phyloP scores from a whole-genome alignment of 2,888 invertebrate genomes.

The Sylvicola fuscatus region DNA sequence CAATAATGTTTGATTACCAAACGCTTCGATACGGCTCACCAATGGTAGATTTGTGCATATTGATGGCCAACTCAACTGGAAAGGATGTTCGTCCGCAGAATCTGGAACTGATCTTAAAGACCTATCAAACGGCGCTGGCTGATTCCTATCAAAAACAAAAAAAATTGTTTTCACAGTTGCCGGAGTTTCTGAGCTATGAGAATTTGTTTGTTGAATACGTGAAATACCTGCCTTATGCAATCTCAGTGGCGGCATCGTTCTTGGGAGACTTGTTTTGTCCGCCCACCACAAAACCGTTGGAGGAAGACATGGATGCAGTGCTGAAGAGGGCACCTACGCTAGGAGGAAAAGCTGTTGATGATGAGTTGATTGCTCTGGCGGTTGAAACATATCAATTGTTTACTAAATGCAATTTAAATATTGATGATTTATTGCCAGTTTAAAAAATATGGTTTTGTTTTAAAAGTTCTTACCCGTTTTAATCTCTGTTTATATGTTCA shows the following conservation, averaged over 20 bases:
- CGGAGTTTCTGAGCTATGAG: conserved; percentile 11
- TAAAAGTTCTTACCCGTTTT: no score
- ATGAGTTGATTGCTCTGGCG: conserved; percentile 17
- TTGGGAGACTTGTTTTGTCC: conserved; percentile 8
- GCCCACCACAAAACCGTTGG: no score
- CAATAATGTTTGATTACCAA: conserved; percentile 25
- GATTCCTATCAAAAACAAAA: conserved; percentile 13
- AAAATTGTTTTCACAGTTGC: conserved; percentile 8
- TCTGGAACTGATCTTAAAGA: conserved; percentile 16
- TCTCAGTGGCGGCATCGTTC: conserved; percentile 14
- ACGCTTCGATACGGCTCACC: conserved; percentile 20
- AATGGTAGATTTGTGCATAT: conserved; percentile 19
- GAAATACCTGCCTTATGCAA: conserved; percentile 14
- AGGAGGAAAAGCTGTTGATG: conserved; percentile 18
- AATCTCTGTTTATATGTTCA: no score
- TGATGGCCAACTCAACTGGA: conserved; percentile 16
- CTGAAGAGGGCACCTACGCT: conserved; percentile 7
- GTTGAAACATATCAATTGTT: conserved; percentile 16
- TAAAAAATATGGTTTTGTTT: no score
- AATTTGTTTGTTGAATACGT: conserved; percentile 18
- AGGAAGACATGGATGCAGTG: conserved; percentile 7
- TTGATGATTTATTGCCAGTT: no score
- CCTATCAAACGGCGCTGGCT: conserved; percentile 15
- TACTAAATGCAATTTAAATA: no score
- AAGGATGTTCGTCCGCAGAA: conserved; percentile 14